These are phyloP conservation scores for Nothocercus nigrocapillus DNA, from an alignment of 2,113 vertebrate species.

Conservation along the genomic window DNA sequence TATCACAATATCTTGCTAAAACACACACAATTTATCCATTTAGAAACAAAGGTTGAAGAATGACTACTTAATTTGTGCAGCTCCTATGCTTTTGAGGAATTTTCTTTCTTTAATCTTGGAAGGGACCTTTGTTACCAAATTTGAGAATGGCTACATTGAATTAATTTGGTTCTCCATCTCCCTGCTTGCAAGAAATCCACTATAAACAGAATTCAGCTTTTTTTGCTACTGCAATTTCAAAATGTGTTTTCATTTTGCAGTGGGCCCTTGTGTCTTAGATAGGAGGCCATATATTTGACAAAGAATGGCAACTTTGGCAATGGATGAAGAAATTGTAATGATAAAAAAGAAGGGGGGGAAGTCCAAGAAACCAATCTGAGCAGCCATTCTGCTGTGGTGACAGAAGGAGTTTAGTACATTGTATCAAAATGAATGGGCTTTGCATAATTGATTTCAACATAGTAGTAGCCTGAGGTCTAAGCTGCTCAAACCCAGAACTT, in stretches of 20 bases:
- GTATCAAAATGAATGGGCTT: constrained; percentile 68
- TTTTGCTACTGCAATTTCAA: background rate
- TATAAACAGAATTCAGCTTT: background rate
- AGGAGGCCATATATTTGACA: background rate
- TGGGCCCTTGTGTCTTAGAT: background rate
- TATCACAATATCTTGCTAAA: background rate
- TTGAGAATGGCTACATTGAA: background rate
- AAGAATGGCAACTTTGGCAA: constrained; percentile 8
- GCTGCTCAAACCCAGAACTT: constrained; percentile 59
- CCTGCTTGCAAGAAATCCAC: background rate
- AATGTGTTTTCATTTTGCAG: constrained; percentile 14
- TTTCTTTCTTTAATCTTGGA: constrained; percentile 10
- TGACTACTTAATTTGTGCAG: background rate
- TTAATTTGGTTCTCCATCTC: background rate
- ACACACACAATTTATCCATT: background rate
- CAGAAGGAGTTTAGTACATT: constrained; percentile 57
- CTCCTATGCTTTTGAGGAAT: background rate
- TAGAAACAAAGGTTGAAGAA: background rate
- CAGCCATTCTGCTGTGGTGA: constrained; percentile 29
- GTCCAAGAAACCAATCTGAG: constrained; percentile 18
- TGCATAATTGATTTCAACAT: constrained; percentile 69
- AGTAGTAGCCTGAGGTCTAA: constrained; percentile 52
- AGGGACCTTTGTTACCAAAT: constrained; percentile 9
- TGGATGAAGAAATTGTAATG: constrained; percentile 7
- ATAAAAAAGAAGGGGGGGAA: background rate